Percentiles rank a stretch among this genome's conserved stretches.
phyloP scores from a whole-genome alignment of 2,113 vertebrate genomes.

The Tachycineta bicolor region DNA sequence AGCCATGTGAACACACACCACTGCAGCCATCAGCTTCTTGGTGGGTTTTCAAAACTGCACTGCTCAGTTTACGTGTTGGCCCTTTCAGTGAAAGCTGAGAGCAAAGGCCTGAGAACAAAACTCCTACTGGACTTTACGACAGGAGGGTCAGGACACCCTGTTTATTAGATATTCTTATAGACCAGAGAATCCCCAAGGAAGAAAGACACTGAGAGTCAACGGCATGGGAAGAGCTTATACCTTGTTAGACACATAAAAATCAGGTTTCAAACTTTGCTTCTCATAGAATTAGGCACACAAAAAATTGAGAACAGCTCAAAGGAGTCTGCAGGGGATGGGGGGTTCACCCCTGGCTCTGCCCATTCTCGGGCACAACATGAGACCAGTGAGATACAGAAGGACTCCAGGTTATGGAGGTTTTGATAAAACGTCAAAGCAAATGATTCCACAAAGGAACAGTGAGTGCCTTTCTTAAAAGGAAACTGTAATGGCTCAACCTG shows the following conservation, averaged over 20 bases:
- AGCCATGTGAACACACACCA: not conserved
- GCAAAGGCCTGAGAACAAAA: not conserved
- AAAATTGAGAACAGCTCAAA: rapidly evolving
- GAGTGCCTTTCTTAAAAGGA: conserved; percentile 24
- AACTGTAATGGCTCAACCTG: not conserved
- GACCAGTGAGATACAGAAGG: not conserved
- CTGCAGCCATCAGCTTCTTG: not conserved
- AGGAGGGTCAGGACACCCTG: not conserved
- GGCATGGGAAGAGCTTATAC: not conserved
- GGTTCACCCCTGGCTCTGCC: not conserved
- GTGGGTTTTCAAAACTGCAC: not conserved
- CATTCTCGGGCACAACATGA: not conserved
- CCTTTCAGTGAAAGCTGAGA: not conserved
- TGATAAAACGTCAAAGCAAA: not conserved
- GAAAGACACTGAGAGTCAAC: not conserved
- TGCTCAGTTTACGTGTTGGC: not conserved
- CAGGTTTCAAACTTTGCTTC: not conserved
- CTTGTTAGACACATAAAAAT: not conserved
- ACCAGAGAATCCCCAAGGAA: not conserved
- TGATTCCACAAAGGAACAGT: conserved; percentile 41
- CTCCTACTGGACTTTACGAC: not conserved
- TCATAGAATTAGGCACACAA: not conserved
- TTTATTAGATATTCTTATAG: not conserved
- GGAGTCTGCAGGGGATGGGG: not conserved
- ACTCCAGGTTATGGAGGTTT: not conserved